A percentile compares a stretch with the other conserved stretches of the same genome.
phyloP scores from a whole-genome alignment of 2,113 vertebrate genomes.

The Fulica atra region DNA sequence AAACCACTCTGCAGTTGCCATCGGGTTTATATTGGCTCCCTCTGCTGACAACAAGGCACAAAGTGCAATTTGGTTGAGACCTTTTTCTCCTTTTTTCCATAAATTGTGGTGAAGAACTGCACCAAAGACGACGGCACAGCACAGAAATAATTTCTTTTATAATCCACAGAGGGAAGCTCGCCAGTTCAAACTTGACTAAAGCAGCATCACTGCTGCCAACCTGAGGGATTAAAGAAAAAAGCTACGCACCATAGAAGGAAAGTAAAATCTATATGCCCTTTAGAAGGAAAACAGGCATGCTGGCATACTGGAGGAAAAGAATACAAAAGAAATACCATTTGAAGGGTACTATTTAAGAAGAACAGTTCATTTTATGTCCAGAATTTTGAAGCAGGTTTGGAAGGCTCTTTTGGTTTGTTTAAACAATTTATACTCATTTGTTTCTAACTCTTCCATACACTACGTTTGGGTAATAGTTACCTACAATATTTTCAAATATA shows the following conservation, averaged over 20 bases:
- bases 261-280: not conserved
- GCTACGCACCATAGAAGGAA: accelerated
- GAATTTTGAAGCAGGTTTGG: not conserved
- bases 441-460: not conserved
- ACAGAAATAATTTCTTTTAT: not conserved
- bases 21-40: constrained; percentile 51
- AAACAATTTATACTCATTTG: not conserved
- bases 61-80: not conserved
- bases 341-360: not conserved
- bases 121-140: accelerated
- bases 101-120: not conserved
- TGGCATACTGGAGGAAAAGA: not conserved
- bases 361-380: not conserved
- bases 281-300: not conserved
- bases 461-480: not conserved
- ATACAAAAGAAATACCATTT: not conserved
- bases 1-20: not conserved
- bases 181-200: not conserved
- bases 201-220: not conserved
- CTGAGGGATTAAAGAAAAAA: not conserved
- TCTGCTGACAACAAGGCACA: constrained; percentile 10
- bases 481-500: not conserved
- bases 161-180: not conserved
- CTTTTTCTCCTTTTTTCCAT: not conserved
- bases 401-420: not conserved